Percentiles rank a stretch among this genome's conserved stretches.
Conservation (phyloP, 2,888 invertebrate genomes). For the Melinopterus prodromus region DNA sequence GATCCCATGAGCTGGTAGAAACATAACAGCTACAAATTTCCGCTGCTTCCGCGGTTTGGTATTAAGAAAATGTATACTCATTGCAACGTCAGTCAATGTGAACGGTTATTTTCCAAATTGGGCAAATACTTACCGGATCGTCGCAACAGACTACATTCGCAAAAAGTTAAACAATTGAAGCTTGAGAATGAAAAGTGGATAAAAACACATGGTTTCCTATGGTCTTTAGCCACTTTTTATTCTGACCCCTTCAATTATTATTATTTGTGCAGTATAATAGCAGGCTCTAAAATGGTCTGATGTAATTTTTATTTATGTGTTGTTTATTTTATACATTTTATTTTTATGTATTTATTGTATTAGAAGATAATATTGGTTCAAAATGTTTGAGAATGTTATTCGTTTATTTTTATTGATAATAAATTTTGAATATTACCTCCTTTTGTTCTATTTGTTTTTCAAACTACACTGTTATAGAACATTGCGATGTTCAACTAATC, state of each 20-base stretch:
- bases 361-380: neutral
- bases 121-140: conserved; percentile 18
- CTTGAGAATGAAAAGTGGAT: too few species aligned
- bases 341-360: neutral
- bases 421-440: too few species aligned
- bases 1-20: conserved; percentile 39
- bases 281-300: too few species aligned
- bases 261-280: conserved; percentile 8
- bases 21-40: conserved; percentile 42
- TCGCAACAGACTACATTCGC: conserved; percentile 13
- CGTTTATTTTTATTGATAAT: too few species aligned
- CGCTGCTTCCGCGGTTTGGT: conserved; percentile 6
- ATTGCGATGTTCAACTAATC: too few species aligned
- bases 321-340: too few species aligned
- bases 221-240: too few species aligned
- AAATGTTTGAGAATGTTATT: neutral
- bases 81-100: conserved; percentile 25
- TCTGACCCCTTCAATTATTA: too few species aligned
- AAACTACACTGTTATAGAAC: too few species aligned
- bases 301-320: too few species aligned
- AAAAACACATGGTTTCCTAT: too few species aligned
- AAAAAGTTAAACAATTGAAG: conserved; percentile 27
- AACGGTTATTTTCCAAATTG: conserved; percentile 15
- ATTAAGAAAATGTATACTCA: neutral
- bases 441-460: too few species aligned